phyloP scores from a whole-genome alignment of 2,113 vertebrate species.

The Xenus cinereus region DNA sequence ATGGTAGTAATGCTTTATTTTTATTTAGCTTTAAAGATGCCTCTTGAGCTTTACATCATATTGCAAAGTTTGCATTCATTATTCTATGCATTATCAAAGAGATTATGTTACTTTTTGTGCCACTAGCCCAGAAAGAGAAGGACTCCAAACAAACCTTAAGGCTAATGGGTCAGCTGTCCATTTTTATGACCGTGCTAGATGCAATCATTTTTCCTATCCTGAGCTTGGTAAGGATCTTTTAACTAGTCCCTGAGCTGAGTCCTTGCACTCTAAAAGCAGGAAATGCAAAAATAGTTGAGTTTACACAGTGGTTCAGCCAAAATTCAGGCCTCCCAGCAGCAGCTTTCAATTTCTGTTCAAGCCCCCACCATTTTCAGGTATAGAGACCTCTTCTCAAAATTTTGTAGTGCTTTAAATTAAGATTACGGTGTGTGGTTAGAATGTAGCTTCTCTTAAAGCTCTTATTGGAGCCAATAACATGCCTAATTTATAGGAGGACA shows the following conservation, averaged over 20 bases:
- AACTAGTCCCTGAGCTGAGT: not conserved
- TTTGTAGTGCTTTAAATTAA: not conserved
- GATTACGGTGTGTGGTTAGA: not conserved
- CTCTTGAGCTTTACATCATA: not conserved
- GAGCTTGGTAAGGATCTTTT: not conserved
- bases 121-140: not conserved
- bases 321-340: not conserved
- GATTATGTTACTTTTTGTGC: not conserved
- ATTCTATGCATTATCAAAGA: not conserved
- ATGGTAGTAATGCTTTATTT: not conserved
- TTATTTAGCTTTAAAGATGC: not conserved
- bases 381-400: not conserved
- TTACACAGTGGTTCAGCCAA: not conserved
- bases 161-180: not conserved
- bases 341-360: not conserved
- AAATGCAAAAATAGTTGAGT: not conserved
- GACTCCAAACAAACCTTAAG: not conserved
- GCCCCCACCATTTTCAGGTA: not conserved
- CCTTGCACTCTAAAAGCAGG: not conserved
- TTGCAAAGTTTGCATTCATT: not conserved
- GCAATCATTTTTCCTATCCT: not conserved
- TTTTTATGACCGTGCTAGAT: not conserved
- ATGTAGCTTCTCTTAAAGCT: not conserved
- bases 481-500: not conserved
- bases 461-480: not conserved